Evolutionary conservation across 2,113 vertebrate species (phyloP).

Genomic region (Galemys pyrenaicus): DNA sequence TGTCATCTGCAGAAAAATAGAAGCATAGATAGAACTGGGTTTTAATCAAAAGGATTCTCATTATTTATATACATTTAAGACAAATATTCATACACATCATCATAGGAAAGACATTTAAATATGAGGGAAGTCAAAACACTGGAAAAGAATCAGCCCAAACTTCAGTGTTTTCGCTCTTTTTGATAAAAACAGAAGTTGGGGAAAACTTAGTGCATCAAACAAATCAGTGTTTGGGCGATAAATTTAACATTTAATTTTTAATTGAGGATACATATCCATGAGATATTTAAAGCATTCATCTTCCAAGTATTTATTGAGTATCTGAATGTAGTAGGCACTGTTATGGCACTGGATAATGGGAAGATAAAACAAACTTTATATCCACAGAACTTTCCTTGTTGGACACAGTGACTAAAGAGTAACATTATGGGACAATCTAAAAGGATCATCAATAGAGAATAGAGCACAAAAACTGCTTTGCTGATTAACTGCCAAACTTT

Average conservation of each 20-base stretch:
- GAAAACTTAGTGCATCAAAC: background rate
- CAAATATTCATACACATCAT: background rate
- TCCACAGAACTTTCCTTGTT: background rate
- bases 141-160: constrained; percentile 9
- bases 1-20: constrained; percentile 5
- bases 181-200: background rate
- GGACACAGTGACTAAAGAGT: background rate
- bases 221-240: background rate
- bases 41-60: constrained; percentile 14
- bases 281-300: background rate
- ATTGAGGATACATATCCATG: background rate
- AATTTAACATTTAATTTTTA: background rate
- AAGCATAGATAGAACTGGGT: background rate
- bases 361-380: background rate
- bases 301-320: background rate
- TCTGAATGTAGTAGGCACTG: background rate
- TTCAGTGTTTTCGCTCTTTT: background rate
- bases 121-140: background rate
- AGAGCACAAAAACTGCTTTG: constrained; percentile 53
- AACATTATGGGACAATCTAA: background rate
- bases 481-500: constrained; percentile 72
- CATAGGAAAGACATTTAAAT: background rate
- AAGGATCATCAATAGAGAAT: constrained; percentile 4
- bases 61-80: constrained; percentile 29
- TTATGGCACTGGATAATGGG: background rate